A percentile compares a stretch with the other conserved stretches of the same genome.
Conservation (phyloP, 2,888 invertebrate species). For the Deroplatys truncata region DNA sequence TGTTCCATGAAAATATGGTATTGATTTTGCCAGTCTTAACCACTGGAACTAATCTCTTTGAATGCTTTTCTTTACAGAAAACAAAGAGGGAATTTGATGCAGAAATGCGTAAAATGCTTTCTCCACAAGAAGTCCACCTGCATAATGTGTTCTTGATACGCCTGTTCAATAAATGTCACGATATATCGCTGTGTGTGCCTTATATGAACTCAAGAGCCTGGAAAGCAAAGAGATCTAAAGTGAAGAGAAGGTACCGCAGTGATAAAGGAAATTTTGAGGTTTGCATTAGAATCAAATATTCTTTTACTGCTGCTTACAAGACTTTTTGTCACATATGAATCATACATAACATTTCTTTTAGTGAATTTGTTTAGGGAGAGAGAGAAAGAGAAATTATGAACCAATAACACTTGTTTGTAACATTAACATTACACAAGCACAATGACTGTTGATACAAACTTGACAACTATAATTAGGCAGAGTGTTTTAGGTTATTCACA, state of each 20-base stretch:
- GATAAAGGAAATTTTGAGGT: constrained; percentile 30
- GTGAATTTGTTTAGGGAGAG: too few relatives aligned
- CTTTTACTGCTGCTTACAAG: neutral
- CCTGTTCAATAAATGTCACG: constrained; percentile 67
- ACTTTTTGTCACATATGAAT: too few relatives aligned
- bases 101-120: constrained; percentile 70
- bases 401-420: too few relatives aligned
- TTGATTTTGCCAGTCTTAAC: too few relatives aligned
- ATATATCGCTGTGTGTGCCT: neutral
- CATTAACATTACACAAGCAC: too few relatives aligned
- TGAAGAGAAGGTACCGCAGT: constrained; percentile 9
- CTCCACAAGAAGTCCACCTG: constrained; percentile 68
- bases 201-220: neutral
- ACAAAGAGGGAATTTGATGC: constrained; percentile 80
- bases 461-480: too few relatives aligned
- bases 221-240: constrained; percentile 8
- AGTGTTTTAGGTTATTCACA: too few relatives aligned
- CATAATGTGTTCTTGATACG: constrained; percentile 84
- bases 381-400: too few relatives aligned
- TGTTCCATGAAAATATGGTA: too few relatives aligned
- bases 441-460: too few relatives aligned
- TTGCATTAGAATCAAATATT: neutral
- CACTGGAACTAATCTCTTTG: neutral
- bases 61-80: constrained; percentile 39
- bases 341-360: too few relatives aligned